A percentile compares a stretch with the other conserved stretches of the same genome.
phyloP scores from a whole-genome alignment of 2,888 invertebrate species.

The Gastrophysa polygoni region DNA sequence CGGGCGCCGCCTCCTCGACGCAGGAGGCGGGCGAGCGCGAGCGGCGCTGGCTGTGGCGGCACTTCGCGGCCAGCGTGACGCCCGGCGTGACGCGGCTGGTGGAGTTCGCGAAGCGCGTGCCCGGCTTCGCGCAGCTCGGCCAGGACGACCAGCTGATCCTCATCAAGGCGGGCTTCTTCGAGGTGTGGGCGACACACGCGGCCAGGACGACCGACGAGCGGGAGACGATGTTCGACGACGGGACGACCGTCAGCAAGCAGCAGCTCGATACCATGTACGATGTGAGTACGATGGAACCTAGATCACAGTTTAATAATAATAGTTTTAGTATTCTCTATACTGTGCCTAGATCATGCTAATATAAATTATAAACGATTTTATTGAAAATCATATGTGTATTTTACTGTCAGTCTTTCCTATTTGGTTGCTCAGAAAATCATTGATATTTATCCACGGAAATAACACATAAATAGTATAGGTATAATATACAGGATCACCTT shows the following conservation, averaged over 20 bases:
- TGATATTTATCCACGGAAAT: too few species aligned
- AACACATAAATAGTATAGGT: too few species aligned
- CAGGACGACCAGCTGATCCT: slow-evolving; percentile 97
- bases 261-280: slow-evolving; percentile 89
- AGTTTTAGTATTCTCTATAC: too few species aligned
- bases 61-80: slow-evolving; percentile 83
- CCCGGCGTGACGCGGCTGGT: slow-evolving; percentile 93
- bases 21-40: slow-evolving; percentile 49
- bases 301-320: too few species aligned
- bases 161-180: slow-evolving; percentile 96
- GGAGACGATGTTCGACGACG: slow-evolving; percentile 88
- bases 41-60: slow-evolving; percentile 82
- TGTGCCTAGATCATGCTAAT: too few species aligned
- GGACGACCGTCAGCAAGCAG: slow-evolving; percentile 78
- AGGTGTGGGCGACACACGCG: slow-evolving; percentile 91
- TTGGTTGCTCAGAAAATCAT: too few species aligned
- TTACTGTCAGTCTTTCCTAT: too few species aligned
- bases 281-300: slow-evolving; percentile 69
- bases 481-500: too few species aligned
- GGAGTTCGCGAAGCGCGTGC: slow-evolving; percentile 94
- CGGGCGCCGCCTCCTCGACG: slow-evolving; percentile 62
- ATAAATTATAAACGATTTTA: too few species aligned
- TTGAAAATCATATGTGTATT: too few species aligned
- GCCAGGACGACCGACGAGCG: slow-evolving; percentile 78
- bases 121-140: slow-evolving; percentile 86